Base-by-base conservation (phyloP, 1,140 invertebrate species). In the Andricus grossulariae region DNA sequence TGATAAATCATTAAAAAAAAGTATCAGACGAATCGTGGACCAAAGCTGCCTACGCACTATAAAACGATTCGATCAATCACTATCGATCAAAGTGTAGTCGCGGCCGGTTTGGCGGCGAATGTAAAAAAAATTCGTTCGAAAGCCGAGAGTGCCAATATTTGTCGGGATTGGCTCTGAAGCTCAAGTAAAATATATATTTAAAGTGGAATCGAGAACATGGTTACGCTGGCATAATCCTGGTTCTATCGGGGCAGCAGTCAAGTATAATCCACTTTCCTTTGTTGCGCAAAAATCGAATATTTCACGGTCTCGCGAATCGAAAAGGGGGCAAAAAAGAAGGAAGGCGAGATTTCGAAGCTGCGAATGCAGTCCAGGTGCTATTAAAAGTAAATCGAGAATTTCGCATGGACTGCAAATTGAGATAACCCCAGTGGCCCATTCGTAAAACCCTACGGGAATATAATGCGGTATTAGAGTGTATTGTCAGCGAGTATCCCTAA, bases 361-460 rank as follows among this genome's bases (percentile, higher is more conserved):
- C 72, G 51, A n/a, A 50, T 50, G 32, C 13, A 52, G 32, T 45
- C n/a, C 54, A 71, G 70, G 51, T 81, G n/a, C 60, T 21, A 66
- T 66, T 66, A 66, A 66, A 66, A 66, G 21, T 66, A 81, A 81
- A 79, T 71, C 66, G 45, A 55, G 52, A 52, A 16, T 16, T 51
- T 55, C 49, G 52, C 51, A 73, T 82, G 21, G 77, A 54, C 83
- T 83, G 82, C 82, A 83, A 84, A 84, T 83, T 83, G 80, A 83
- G 83, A 84, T 84, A 84, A 82, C 79, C 55, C 74, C 45, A 16
- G 71, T 70, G 74, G 51, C 50, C 45, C 51, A 51, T 21, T 21
- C 21, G 11, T 54, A 60, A 79, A 74, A 51, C 15, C 60, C 32
- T 51, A 50, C 16, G 66, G 74, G 78, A 76, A 66, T 81, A 83